A percentile compares a stretch with the other conserved stretches of the same genome.
These are phyloP conservation scores for Illadopsis cleaveri DNA, from an alignment of 2,113 vertebrate genomes.

Conservation along the genomic window DNA sequence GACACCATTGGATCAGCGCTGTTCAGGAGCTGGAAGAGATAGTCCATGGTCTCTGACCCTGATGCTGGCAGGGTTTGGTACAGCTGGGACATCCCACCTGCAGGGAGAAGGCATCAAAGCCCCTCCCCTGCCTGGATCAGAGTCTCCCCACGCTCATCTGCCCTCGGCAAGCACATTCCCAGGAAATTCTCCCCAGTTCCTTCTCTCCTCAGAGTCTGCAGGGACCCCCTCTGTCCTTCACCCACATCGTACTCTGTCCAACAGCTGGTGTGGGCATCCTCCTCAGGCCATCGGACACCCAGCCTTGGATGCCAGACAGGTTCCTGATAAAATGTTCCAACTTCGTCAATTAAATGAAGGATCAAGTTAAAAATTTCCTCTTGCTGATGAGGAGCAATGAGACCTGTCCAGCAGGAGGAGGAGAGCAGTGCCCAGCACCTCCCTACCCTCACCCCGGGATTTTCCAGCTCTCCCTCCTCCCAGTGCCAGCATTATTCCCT, in stretches of 20 bases:
- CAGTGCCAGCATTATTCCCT: fast-evolving
- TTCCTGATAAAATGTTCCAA: background rate
- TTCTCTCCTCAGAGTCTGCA: background rate
- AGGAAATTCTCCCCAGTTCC: background rate
- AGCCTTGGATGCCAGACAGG: background rate
- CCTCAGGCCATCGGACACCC: fast-evolving
- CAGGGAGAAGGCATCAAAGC: background rate
- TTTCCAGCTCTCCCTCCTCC: background rate
- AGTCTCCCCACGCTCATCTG: background rate
- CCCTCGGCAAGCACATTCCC: background rate
- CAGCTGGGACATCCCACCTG: background rate
- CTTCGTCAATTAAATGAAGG: background rate
- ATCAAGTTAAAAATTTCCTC: background rate
- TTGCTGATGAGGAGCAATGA: background rate
- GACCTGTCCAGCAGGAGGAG: background rate
- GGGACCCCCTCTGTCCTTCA: background rate
- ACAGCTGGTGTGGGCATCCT: background rate
- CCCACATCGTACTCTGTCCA: background rate
- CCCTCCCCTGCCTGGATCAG: background rate
- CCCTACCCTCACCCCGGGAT: background rate
- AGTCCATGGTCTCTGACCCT: fast-evolving
- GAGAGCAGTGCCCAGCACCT: background rate
- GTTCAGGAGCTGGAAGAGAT: background rate
- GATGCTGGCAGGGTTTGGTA: background rate
- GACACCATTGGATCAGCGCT: fast-evolving